A percentile compares a stretch with the other conserved stretches of the same genome.
These are phyloP conservation scores for Copidosoma floridanum DNA, from an alignment of 1,140 invertebrate genomes.

Conservation along the genomic window DNA sequence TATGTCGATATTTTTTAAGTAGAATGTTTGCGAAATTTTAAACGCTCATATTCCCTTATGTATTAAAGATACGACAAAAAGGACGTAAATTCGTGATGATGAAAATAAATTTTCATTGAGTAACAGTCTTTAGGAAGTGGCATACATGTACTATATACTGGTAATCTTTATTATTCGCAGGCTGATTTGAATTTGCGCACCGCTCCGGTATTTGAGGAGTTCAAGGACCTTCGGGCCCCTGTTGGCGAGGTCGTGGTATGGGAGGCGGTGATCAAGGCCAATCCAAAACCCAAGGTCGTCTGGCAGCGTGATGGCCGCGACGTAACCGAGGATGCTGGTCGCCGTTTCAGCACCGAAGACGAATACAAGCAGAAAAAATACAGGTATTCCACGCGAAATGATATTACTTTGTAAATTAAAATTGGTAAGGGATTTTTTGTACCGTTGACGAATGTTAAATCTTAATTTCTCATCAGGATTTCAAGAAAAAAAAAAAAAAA, in stretches of 20 bases:
- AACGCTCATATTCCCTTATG: background rate
- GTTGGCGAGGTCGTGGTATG: constrained; percentile 73
- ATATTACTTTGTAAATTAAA: too few species aligned
- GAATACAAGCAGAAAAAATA: constrained; percentile 66
- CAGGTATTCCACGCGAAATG: too few species aligned
- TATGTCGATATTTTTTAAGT: too few species aligned
- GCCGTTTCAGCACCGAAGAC: constrained; percentile 62
- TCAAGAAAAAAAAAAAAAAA: too few species aligned
- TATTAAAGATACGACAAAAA: background rate
- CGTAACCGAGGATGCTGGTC: constrained; percentile 60
- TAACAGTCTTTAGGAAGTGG: too few species aligned
- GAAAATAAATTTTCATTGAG: background rate
- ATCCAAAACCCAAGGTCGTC: constrained; percentile 74
- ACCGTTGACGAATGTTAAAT: too few species aligned
- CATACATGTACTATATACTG: background rate
- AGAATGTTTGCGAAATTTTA: too few species aligned
- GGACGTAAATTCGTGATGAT: background rate
- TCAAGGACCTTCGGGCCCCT: constrained; percentile 69
- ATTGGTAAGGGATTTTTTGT: too few species aligned
- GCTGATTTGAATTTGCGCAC: constrained; percentile 73
- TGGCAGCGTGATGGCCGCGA: constrained; percentile 70
- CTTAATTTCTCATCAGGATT: too few species aligned
- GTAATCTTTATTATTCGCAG: constrained; percentile 37
- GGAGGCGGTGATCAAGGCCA: constrained; percentile 69
- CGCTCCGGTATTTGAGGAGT: constrained; percentile 71